Base-by-base conservation (phyloP, 2,888 invertebrate species). In the Troilus luridus region DNA sequence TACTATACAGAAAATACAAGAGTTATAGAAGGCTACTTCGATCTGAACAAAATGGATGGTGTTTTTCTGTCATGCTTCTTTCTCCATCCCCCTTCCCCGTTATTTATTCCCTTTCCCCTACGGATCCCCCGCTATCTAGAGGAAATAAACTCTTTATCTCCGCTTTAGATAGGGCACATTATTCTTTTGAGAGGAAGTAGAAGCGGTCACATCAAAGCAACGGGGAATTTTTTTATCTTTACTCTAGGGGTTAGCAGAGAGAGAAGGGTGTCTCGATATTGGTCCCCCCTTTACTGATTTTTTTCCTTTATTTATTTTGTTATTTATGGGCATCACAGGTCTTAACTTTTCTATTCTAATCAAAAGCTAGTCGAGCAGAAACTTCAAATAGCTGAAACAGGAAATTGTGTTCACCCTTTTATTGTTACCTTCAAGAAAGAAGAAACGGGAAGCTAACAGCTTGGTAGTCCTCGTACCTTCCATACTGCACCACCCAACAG, bases 51-150 rank as follows among this genome's bases (percentile, higher is more conserved):
- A 77, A 77, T 77, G 19, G 14, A 77, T 77, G 72, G 41, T 17
- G 27, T 77, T 77, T 77, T 77, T 56, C 85, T 88, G 58, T 88
- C n/a, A n/a, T 88, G 58, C 58, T 59, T 54, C 88, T 88, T n/a
- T 24, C 58, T 12, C 41, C 12, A 1, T 41, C 41, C 9, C 81
- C 54, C 81, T 41, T 21, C 21, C 81, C 21, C 17, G 56, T 59
- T 88, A 56, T 88, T 88, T 59, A 58, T 88, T 11, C 27, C 27
- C 88, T 24, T 12, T 59, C 58, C 58, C 19, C 88, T 19, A 7
- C 6, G 56, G 5, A 21, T 62, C n/a, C 62, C 60, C 1, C 7
- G 12, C 88, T 59, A 54, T n/a, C 60, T 59, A 41, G 41, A 17
- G 72, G 41, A 41, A 41, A 77, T 41, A 77, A 77, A 77, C 72